Conservation (phyloP, 2,888 invertebrate species). For the Diloba caeruleocephala region DNA sequence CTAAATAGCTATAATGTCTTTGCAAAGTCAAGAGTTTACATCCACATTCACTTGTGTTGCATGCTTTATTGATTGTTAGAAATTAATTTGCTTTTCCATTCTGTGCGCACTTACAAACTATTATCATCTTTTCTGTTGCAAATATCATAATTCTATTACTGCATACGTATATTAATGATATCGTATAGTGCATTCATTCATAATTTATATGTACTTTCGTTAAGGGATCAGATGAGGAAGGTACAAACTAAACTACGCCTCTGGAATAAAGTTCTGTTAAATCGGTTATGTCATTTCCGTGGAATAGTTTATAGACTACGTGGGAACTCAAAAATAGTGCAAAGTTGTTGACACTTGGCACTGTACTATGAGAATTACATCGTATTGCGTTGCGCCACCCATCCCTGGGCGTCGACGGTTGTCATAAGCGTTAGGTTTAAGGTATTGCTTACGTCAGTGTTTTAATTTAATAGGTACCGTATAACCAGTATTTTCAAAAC, state of each 20-base stretch:
- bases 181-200: constrained; percentile 29
- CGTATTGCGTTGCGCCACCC: constrained; percentile 16
- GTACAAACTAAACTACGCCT: constrained; percentile 1
- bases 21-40: constrained; percentile 33
- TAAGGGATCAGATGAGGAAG: neutral
- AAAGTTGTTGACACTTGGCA: constrained; percentile 43
- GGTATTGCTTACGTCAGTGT: constrained; percentile 33
- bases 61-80: constrained; percentile 29
- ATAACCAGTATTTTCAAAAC: constrained; percentile 38
- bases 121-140: no score
- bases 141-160: no score
- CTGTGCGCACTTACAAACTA: constrained; percentile 23
- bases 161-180: constrained; percentile 10
- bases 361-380: constrained; percentile 27
- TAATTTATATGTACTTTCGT: constrained; percentile 4
- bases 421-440: constrained; percentile 25
- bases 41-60: constrained; percentile 17
- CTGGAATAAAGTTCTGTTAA: constrained; percentile 3
- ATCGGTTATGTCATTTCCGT: constrained; percentile 10
- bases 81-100: constrained; percentile 41
- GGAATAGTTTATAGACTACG: constrained; percentile 21
- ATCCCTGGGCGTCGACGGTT: constrained; percentile 15
- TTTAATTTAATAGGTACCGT: constrained; percentile 29
- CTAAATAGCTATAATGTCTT: constrained; percentile 22
- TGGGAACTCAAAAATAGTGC: constrained; percentile 20